A percentile compares a stretch with the other conserved stretches of the same genome.
Conservation (phyloP, 2,113 vertebrate genomes). For the Bubalus kerabau region DNA sequence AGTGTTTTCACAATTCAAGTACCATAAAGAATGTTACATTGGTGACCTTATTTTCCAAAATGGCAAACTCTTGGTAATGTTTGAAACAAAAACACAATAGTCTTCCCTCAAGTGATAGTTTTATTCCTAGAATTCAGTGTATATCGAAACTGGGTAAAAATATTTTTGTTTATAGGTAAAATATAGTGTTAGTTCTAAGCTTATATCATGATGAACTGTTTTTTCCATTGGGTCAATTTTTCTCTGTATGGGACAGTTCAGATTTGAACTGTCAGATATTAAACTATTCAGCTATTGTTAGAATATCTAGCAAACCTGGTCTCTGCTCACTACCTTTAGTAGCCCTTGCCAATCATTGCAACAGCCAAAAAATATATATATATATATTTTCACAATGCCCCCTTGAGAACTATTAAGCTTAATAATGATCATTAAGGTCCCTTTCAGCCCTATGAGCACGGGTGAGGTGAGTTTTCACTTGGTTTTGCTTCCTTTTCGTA, state of each 20-base stretch:
- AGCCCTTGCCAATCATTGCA: not conserved
- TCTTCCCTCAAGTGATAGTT: not conserved
- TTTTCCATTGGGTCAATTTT: not conserved
- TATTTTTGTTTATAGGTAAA: not conserved
- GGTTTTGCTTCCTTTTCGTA: not conserved
- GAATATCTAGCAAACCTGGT: not conserved
- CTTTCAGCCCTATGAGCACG: not conserved
- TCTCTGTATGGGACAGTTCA: not conserved
- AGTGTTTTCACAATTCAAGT: not conserved
- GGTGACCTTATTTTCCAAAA: constrained; percentile 13
- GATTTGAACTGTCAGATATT: not conserved
- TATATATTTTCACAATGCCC: not conserved
- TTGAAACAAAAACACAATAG: constrained; percentile 25
- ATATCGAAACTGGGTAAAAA: not conserved
- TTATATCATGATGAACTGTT: not conserved
- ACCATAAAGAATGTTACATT: not conserved
- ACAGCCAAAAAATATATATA: not conserved
- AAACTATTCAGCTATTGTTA: not conserved
- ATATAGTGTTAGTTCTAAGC: not conserved
- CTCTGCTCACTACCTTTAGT: not conserved
- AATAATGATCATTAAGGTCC: not conserved
- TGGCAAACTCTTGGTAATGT: not conserved
- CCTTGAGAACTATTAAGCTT: not conserved
- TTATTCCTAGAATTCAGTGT: not conserved
- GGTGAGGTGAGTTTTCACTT: not conserved